Base-by-base conservation (phyloP, 2,888 invertebrate species). In the Pardosa pseudoannulata region DNA sequence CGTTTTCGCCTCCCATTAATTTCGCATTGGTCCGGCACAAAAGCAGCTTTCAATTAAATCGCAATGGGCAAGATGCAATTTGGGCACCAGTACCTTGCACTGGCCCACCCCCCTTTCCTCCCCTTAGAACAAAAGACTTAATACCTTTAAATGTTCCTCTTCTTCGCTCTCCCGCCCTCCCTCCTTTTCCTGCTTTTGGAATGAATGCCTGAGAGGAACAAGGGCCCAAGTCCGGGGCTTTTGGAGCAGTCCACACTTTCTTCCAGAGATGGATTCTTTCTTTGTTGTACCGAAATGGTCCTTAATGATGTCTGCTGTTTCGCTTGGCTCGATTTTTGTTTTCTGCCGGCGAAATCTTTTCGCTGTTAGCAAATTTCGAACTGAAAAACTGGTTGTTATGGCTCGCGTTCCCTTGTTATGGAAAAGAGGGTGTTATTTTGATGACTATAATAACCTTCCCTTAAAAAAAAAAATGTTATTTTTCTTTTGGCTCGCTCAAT, bases 21-120 rank as follows among this genome's bases (percentile, higher is more conserved):
- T 85, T 85, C 79, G 74, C 73, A 83, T 83, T 76, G 83, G 83
- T 78, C 83, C 76, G 23, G 72, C 75, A 82, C 75, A 82, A 82
- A 82, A 82, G 83, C 83, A 28, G 76, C 78, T 83, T 83, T 83
- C 83, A 83, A 83, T 83, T 83, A 83, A 83, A 83, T 83, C 76
- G 83, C 83, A 72, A 65, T 71, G 75, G 71, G 76, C 50, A 78
- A 83, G 83, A 83, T 64, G 83, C 76, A 50, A 82, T 82, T 82
- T 70, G 28, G 27, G 70, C 36, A 70, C 36, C 28, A 13, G 41
- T 70, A 70, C 36, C 28, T 28, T 19, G 41, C 16, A 27, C 39
- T n/a, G n/a, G 11, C 56, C 23, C 29, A 16, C 56, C 32, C 27
- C 7, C 50, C 29, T n/a, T 13, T n/a, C 74, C 29, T 28, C 23